Evolutionary conservation across 2,888 invertebrate genomes (phyloP), one percentile per base, ranked within the genome.

Genomic region (Pachydiplax longipennis): DNA sequence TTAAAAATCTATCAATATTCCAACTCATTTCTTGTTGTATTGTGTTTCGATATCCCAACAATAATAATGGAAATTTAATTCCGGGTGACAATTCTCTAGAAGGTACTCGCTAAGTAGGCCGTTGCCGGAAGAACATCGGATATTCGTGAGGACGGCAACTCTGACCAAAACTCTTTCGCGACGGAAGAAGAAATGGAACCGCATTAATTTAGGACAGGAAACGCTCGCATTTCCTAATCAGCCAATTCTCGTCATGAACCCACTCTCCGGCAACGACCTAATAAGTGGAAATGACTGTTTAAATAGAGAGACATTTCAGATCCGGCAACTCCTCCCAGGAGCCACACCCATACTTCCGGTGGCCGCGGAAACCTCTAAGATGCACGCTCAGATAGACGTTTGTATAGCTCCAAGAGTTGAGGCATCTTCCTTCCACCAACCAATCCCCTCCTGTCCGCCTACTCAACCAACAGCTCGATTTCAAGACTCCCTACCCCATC

Each of bases 341-440:
- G 48, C 40, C 83, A 35, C 83, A 53, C 83, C 83, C 83, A 53
- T 58, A 22, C 58, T 53, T 83, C 83, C 83, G 83, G 83, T 53
- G 82, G 82, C 82, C 25, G 37, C 81, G 81, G 81, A 44, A 44
- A 48, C 25, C 81, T 37, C 37, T 31, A 10, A 83, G 83, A 83
- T 83, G 58, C 83, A 58, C 83, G 83, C 83, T 31, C 35, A 35
- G 53, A 83, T 83, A 83, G 83, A 31, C 83, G 31, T 83, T 83
- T 83, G 58, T 83, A 53, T 83, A 58, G 83, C 13, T 44, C 44
- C 82, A 40, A 25, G 48, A 82, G 48, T 48, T 25, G 82, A 82
- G 82, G 82, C 40, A 82, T 82, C 82, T 82, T 48, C n/a, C 44
- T 44, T 44, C 40, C 22, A 81, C 40, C 81, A 65, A 18, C 65